Percentiles rank a stretch among this genome's conserved stretches.
Conservation (phyloP, 2,888 invertebrate genomes). For the Tholera decimalis region DNA sequence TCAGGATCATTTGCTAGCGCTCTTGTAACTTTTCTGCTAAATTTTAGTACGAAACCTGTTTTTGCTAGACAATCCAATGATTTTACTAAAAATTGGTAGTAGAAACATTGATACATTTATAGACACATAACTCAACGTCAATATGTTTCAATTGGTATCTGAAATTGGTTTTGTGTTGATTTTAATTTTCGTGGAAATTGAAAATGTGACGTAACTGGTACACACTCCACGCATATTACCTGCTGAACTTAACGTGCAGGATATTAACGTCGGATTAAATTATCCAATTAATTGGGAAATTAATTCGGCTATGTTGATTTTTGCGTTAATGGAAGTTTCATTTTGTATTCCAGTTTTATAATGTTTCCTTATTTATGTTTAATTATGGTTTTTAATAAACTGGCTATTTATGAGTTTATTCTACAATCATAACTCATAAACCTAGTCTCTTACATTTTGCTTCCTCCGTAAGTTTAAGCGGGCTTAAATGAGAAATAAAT, state of each 20-base stretch:
- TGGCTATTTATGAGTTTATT: neutral
- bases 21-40: neutral
- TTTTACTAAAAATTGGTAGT: neutral
- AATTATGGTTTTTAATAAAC: constrained; percentile 14
- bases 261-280: constrained; percentile 35
- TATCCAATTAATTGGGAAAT: constrained; percentile 42
- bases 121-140: too few species aligned
- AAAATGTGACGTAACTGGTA: neutral
- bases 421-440: constrained; percentile 8
- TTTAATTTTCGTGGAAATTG: neutral
- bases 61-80: neutral
- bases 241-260: constrained; percentile 19
- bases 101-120: too few species aligned
- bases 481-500: constrained; percentile 30
- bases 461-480: constrained; percentile 11
- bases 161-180: neutral
- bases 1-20: neutral
- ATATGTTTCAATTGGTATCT: too few species aligned
- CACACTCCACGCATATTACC: constrained; percentile 5
- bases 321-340: constrained; percentile 10
- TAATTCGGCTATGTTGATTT: constrained; percentile 12
- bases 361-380: constrained; percentile 4
- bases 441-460: constrained; percentile 8
- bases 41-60: neutral
- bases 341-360: constrained; percentile 14